Evolutionary conservation across 2,888 invertebrate species (phyloP), one percentile per base, ranked within the genome.

Genomic region (Congeria kusceri): DNA sequence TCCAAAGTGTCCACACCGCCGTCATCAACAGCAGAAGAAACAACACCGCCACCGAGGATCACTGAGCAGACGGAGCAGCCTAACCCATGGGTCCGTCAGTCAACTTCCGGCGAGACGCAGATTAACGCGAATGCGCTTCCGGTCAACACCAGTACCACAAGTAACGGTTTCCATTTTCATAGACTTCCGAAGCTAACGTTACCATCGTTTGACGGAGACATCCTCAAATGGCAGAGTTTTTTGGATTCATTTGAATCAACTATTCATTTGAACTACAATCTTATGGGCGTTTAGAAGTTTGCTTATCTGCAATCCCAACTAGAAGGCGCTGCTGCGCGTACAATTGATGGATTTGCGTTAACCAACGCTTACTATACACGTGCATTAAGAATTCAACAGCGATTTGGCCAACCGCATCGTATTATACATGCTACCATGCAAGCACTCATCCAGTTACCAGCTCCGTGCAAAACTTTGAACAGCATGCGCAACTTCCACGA

Each of bases 241-340:
- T 76, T 69, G 69, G 76, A 76, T 57, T 70, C 64, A 7, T 76
- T 53, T 44, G 69, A 69, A 39, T 69, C 75, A 25, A 39, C 69
- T n/a, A 49, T 75, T 20, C 64, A 75, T 29, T 39, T 29, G 11
- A 69, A 75, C 27, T 5, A 4, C n/a, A 64, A 32, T 29, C 59
- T 63, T 9, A 57, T 58, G 18, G 64, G 57, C 25, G 75, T 75
- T 18, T 64, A 68, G 27, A 57, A 64, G 59, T 75, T 75, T 32
- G 59, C 28, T n/a, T 76, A 70, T 39, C 53, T 76, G 9, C 47
- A 53, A 25, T 47, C 65, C 2, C 29, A 57, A 53, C 57, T 75
- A 15, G 29, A 64, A 23, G 53, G 47, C 5, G 59, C 57, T n/a
- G 69, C 75, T 18, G 53, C 39, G 20, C 15, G 28, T 11, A 68